These are phyloP conservation scores for Tinamus major DNA, from an alignment of 2,797 vertebrate genomes.

Conservation along the genomic window DNA sequence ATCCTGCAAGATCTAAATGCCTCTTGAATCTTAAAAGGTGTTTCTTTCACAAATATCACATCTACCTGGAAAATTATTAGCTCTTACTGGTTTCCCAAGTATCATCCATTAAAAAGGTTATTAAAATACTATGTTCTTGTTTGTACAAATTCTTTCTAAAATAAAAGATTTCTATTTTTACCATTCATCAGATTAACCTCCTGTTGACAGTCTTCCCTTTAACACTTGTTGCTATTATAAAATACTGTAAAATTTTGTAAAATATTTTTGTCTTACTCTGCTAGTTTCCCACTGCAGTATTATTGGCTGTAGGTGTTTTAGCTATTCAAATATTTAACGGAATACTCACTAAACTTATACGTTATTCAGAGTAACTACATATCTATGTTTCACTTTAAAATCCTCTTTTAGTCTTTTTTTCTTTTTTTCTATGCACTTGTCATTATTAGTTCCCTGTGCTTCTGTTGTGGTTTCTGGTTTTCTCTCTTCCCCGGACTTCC, in stretches of 20 bases:
- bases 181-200: neutral
- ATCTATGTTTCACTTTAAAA: neutral
- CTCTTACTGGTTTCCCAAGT: neutral
- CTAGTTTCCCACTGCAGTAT: neutral
- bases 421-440: neutral
- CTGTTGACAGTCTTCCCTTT: neutral
- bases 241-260: neutral
- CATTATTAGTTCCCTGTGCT: conserved; percentile 65
- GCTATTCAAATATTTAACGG: neutral
- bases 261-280: neutral
- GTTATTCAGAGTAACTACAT: neutral
- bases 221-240: neutral
- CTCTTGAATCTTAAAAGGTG: neutral
- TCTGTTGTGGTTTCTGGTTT: conserved; percentile 75
- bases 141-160: neutral
- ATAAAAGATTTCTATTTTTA: neutral
- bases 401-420: neutral
- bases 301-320: neutral
- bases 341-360: neutral
- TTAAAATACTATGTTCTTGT: neutral
- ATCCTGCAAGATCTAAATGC: neutral
- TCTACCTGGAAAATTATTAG: neutral
- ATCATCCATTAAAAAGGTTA: neutral
- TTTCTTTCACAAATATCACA: neutral
- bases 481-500: conserved; percentile 70